Evolutionary conservation across 1,140 invertebrate genomes (phyloP).

Genomic region (Calephelis virginiensis): DNA sequence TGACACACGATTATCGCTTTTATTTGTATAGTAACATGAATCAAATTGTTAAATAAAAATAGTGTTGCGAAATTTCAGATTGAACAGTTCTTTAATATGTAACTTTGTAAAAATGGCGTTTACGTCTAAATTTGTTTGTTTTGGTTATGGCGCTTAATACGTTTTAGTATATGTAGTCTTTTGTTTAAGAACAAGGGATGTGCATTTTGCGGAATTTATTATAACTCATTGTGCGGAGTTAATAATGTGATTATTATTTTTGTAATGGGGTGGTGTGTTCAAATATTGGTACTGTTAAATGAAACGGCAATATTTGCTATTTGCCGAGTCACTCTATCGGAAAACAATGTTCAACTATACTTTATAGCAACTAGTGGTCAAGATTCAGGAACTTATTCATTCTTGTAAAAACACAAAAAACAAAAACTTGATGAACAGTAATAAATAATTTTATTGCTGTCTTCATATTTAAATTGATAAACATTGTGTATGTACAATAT

Average conservation of each 20-base stretch:
- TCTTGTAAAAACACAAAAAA: too few species aligned
- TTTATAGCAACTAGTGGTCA: background rate
- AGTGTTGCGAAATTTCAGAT: background rate
- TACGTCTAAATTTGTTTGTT: conserved; percentile 20
- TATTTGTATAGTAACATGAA: conserved; percentile 11
- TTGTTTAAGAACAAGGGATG: conserved; percentile 50
- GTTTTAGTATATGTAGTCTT: conserved; percentile 18
- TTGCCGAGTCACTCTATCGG: background rate
- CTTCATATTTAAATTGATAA: too few species aligned
- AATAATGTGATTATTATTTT: conserved; percentile 68
- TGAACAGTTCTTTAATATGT: background rate
- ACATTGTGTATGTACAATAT: too few species aligned
- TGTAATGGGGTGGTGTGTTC: conserved; percentile 49
- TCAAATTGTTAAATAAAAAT: conserved; percentile 16
- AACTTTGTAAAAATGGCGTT: background rate
- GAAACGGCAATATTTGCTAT: conserved; percentile 42
- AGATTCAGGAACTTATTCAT: too few species aligned
- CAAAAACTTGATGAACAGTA: too few species aligned
- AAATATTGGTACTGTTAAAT: conserved; percentile 67
- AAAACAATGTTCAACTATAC: background rate
- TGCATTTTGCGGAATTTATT: conserved; percentile 58
- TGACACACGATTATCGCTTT: conserved; percentile 11
- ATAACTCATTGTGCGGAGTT: conserved; percentile 60
- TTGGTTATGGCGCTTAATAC: conserved; percentile 11
- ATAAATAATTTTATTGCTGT: too few species aligned